Evolutionary conservation across 2,888 invertebrate species (phyloP), one percentile per base, ranked within the genome.

Genomic region (Drosophila percnosoma): DNA sequence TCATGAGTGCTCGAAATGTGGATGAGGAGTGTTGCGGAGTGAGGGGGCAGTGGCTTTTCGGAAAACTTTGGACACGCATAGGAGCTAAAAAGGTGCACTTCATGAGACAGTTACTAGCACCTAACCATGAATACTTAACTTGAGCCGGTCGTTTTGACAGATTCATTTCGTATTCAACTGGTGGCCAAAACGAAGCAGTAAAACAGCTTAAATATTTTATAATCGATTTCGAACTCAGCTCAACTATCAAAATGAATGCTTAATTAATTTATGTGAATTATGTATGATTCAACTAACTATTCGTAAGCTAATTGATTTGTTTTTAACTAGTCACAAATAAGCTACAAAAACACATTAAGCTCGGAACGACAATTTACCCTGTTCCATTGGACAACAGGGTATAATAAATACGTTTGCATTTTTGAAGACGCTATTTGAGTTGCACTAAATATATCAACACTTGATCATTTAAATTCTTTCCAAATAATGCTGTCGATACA

Each of bases 11-110:
- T n/a, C 27, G 5, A 3, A 15, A 15, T 34, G 29, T 4, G 42
- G 40, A 2, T 4, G 2, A 27, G 31, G 55, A 40, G 15, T 1
- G 15, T 15, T 2, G 10, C 15, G 36, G 8, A 15, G 40, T 13
- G 10, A 40, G 18, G 11, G 18, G 2, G n/a, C 10, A 18, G 13
- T 18, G 10, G 31, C 51, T 55, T 34, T 57, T 21, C 49, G 54
- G 33, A 34, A 52, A 62, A 36, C 49, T 73, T 58, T 68, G 49
- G 31, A 67, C 67, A 72, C 67, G 58, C 72, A 76, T 62, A 59
- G 58, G 4, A 74, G 55, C 63, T 40, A 31, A 45, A 55, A 59
- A 60, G 38, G 40, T 62, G 40, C 31, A 67, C 53, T 34, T 55
- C 36, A 40, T 48, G 13, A 60, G 68, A 42, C 51, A 60, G 49